Evolutionary conservation across 92 coral and sea anemone genomes (phyloP).

Genomic region (Palythoa caribaeorum): DNA sequence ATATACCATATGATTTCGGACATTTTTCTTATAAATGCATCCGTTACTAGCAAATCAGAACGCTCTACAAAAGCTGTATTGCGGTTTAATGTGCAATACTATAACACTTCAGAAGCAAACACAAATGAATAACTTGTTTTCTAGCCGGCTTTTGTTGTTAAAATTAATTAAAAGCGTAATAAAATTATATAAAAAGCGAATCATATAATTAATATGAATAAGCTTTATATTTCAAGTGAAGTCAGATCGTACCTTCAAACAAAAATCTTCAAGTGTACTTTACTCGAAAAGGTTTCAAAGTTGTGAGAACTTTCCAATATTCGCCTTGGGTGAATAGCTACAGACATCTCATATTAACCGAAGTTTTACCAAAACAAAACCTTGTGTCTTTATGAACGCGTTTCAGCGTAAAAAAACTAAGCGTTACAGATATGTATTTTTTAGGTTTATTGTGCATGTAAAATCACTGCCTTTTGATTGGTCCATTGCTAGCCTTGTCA

Average conservation of each 20-base stretch:
- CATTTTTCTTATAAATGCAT: too few species aligned
- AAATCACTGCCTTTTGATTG: not conserved
- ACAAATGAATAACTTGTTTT: too few species aligned
- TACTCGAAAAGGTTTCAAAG: not conserved
- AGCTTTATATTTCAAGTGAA: not conserved
- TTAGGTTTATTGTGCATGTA: not conserved
- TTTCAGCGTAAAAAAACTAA: not conserved
- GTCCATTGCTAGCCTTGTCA: not conserved
- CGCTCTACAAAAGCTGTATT: too few species aligned
- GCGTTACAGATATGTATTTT: not conserved
- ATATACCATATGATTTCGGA: too few species aligned
- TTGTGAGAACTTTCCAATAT: not conserved
- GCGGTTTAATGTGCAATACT: too few species aligned
- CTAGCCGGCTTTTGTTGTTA: too few species aligned
- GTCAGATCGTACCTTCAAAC: not conserved
- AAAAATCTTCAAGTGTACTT: not conserved
- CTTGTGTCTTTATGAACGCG: not conserved
- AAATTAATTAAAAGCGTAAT: too few species aligned
- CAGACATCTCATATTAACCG: not conserved
- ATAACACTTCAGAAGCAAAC: too few species aligned
- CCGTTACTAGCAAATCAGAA: too few species aligned
- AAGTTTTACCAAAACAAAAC: not conserved
- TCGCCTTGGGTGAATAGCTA: not conserved
- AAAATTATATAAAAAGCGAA: too few species aligned
- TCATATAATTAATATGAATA: too few species aligned